Evolutionary conservation across 1,140 invertebrate genomes (phyloP).

Genomic region (Cotesia typhae): DNA sequence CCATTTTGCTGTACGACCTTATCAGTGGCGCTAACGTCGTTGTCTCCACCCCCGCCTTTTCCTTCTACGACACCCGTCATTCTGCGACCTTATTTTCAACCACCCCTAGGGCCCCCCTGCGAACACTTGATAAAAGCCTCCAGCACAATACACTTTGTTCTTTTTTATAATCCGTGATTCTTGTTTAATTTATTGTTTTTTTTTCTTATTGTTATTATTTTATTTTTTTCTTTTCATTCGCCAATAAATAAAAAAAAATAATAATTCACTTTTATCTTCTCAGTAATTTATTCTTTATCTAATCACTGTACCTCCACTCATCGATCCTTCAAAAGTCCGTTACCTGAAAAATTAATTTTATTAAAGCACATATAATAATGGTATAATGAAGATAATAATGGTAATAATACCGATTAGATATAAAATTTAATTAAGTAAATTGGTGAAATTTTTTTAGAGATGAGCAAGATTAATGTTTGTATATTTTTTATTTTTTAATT

Average conservation of each 20-base stretch:
- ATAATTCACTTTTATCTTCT: too few relatives aligned
- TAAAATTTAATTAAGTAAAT: too few relatives aligned
- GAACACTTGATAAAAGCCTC: constrained; percentile 38
- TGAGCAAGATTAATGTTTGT: too few relatives aligned
- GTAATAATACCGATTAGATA: too few relatives aligned
- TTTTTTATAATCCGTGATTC: neutral
- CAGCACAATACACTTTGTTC: constrained; percentile 32
- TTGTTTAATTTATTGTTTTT: neutral
- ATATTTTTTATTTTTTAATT: too few relatives aligned
- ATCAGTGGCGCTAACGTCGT: constrained; percentile 64
- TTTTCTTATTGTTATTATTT: neutral
- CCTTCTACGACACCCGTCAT: constrained; percentile 62
- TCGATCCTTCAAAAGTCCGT: too few relatives aligned
- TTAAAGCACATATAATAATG: too few relatives aligned
- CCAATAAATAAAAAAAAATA: neutral
- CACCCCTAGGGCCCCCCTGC: constrained; percentile 47
- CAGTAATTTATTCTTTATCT: too few relatives aligned
- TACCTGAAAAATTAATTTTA: too few relatives aligned
- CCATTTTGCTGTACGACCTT: constrained; percentile 62
- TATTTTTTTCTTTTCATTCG: neutral
- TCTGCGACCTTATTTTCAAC: constrained; percentile 47
- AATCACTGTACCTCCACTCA: too few relatives aligned
- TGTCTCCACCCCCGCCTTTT: constrained; percentile 51
- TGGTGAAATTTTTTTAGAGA: too few relatives aligned
- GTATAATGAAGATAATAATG: too few relatives aligned